phyloP scores from a whole-genome alignment of 2,113 vertebrate species.

The Gasterosteus aculeatus region DNA sequence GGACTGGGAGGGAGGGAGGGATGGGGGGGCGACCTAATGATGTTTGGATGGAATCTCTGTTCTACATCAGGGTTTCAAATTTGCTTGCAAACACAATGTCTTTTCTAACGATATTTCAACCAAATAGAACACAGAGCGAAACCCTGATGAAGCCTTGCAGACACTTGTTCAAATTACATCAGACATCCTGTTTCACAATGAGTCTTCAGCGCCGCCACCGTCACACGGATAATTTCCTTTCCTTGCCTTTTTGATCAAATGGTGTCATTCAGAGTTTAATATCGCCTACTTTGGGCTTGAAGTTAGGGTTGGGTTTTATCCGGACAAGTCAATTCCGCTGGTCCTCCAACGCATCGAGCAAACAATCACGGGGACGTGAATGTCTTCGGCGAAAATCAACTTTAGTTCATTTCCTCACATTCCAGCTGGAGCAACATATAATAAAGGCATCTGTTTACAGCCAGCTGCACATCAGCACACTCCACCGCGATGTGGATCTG shows the following conservation, averaged over 20 bases:
- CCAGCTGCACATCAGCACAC: slow-evolving; percentile 25
- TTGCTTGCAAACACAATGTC: slow-evolving; percentile 54
- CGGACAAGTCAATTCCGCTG: slow-evolving; percentile 32
- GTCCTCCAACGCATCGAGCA: slow-evolving; percentile 13
- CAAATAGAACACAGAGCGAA: slow-evolving; percentile 55
- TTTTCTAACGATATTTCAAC: slow-evolving; percentile 11
- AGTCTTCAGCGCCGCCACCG: slow-evolving; percentile 33
- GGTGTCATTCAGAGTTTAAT: slow-evolving; percentile 62
- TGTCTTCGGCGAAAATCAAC: not conserved
- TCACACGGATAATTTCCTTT: slow-evolving; percentile 45
- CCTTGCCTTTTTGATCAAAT: slow-evolving; percentile 32
- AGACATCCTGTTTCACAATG: slow-evolving; percentile 52
- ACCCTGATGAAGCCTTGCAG: slow-evolving; percentile 28
- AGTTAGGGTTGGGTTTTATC: slow-evolving; percentile 8
- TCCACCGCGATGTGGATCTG: slow-evolving; percentile 31
- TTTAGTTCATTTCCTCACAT: slow-evolving; percentile 15
- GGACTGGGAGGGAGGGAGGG: not conserved
- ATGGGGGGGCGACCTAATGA: slow-evolving; percentile 31
- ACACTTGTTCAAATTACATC: slow-evolving; percentile 56
- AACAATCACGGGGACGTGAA: not conserved
- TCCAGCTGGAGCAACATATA: slow-evolving; percentile 34
- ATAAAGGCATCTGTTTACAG: slow-evolving; percentile 35
- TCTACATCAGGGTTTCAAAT: slow-evolving; percentile 43
- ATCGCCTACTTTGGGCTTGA: slow-evolving; percentile 48
- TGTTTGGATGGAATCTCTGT: slow-evolving; percentile 59